Percentiles rank a stretch among this genome's conserved stretches.
Evolutionary conservation across 2,113 vertebrate species (phyloP).

Genomic region (Galeopterus variegatus): DNA sequence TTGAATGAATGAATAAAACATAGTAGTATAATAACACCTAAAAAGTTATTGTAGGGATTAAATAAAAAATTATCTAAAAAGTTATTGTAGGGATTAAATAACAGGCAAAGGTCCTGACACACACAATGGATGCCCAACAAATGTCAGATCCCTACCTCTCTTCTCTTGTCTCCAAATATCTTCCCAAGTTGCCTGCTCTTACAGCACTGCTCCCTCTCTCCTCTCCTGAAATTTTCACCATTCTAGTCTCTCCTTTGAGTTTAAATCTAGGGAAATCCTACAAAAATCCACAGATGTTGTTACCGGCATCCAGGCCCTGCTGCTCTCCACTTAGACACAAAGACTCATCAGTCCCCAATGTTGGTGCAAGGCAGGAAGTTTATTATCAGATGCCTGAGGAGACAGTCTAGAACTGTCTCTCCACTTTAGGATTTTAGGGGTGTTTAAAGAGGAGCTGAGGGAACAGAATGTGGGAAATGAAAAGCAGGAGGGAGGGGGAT

Average conservation of each 20-base stretch:
- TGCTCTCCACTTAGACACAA: no score
- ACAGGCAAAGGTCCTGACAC: slow-evolving; percentile 7
- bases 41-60: slow-evolving; percentile 3
- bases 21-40: background rate
- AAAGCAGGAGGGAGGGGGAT: no score
- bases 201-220: background rate
- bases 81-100: slow-evolving; percentile 20
- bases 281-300: background rate
- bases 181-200: background rate
- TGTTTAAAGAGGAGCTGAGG: no score
- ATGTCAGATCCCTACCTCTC: background rate
- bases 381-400: no score
- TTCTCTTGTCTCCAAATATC: background rate
- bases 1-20: slow-evolving; percentile 52
- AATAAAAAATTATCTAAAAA: slow-evolving; percentile 25
- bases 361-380: no score
- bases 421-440: no score
- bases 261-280: slow-evolving; percentile 56
- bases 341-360: no score
- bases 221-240: background rate
- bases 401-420: no score
- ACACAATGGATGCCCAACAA: background rate
- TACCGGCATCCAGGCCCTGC: no score
- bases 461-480: no score
- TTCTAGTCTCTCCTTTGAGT: slow-evolving; percentile 31